These are phyloP conservation scores for Caenorhabditis brenneri DNA, from an alignment of 1,140 invertebrate genomes.

Conservation along the genomic window DNA sequence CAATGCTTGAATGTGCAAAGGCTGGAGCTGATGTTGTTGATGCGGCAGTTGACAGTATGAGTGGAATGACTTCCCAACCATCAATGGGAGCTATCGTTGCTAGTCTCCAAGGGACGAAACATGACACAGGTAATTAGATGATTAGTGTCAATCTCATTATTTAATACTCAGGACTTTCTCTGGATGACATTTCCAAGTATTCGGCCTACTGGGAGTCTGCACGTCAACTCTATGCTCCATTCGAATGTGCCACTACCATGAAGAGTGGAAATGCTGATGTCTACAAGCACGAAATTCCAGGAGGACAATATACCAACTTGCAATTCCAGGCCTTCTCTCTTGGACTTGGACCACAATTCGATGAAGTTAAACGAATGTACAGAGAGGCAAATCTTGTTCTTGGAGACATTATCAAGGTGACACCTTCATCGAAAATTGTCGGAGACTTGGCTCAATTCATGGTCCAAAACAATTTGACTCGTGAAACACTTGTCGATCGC, in stretches of 20 bases:
- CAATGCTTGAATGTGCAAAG: slow-evolving; percentile 90
- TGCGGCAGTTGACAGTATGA: slow-evolving; percentile 98
- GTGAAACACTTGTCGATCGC: slow-evolving; percentile 82
- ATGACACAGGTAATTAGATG: slow-evolving; percentile 75
- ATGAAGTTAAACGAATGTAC: slow-evolving; percentile 91
- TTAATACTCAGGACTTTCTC: slow-evolving; percentile 76
- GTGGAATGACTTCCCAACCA: slow-evolving; percentile 94
- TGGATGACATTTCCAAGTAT: slow-evolving; percentile 86
- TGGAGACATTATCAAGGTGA: slow-evolving; percentile 98
- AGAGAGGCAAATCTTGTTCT: slow-evolving; percentile 90
- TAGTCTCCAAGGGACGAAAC: slow-evolving; percentile 77
- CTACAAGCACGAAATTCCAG: slow-evolving; percentile 95
- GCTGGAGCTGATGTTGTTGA: slow-evolving; percentile 97
- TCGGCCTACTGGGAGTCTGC: slow-evolving; percentile 99
- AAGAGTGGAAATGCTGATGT: slow-evolving; percentile 99
- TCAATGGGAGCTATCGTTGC: slow-evolving; percentile 97
- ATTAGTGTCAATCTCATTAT: background rate
- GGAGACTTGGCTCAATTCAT: slow-evolving; percentile 99
- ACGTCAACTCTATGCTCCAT: slow-evolving; percentile 92
- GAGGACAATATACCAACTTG: slow-evolving; percentile 98
- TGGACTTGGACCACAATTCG: slow-evolving; percentile 95
- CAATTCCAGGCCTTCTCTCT: slow-evolving; percentile 96
- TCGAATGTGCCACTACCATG: slow-evolving; percentile 97
- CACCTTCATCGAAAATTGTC: slow-evolving; percentile 97
- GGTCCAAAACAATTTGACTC: slow-evolving; percentile 94